Conservation (phyloP, 2,888 invertebrate species). For the Harpalus rufipes region DNA sequence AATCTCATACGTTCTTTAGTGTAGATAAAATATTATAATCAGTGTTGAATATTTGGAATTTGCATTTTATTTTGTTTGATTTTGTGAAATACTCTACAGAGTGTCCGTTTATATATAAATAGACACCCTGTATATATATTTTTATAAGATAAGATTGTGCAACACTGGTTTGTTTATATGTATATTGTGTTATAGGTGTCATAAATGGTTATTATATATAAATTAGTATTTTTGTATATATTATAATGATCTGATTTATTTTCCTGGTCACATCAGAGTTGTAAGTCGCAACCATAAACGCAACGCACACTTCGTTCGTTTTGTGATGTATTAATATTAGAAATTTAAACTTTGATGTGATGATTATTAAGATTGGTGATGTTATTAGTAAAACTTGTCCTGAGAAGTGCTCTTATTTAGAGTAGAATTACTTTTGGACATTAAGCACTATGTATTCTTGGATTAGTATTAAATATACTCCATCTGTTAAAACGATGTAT, state of each 20-base stretch:
- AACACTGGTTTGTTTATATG: conserved; percentile 58
- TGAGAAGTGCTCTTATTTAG: conserved; percentile 62
- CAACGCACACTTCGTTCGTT: conserved; percentile 25
- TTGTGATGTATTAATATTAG: conserved; percentile 38
- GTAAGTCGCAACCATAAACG: conserved; percentile 5
- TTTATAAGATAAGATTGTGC: conserved; percentile 34
- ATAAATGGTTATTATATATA: conserved; percentile 41
- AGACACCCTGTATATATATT: conserved; percentile 20
- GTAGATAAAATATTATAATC: background rate
- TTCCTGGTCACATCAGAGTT: conserved; percentile 52
- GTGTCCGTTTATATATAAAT: no score
- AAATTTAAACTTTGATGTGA: conserved; percentile 60
- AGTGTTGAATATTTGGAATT: background rate
- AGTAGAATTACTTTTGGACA: conserved; percentile 64
- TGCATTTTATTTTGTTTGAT: conserved; percentile 1
- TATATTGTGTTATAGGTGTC: conserved; percentile 61
- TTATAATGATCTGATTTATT: conserved; percentile 33
- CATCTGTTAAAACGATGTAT: conserved; percentile 36
- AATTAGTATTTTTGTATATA: conserved; percentile 57
- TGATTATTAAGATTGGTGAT: conserved; percentile 55
- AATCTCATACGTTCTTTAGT: background rate
- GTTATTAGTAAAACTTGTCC: conserved; percentile 58
- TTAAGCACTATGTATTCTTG: conserved; percentile 65
- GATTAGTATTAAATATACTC: conserved; percentile 64
- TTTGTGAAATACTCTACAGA: background rate